Evolutionary conservation across 2,797 vertebrate species (phyloP).

Genomic region (Triplophysa yarkandensis): DNA sequence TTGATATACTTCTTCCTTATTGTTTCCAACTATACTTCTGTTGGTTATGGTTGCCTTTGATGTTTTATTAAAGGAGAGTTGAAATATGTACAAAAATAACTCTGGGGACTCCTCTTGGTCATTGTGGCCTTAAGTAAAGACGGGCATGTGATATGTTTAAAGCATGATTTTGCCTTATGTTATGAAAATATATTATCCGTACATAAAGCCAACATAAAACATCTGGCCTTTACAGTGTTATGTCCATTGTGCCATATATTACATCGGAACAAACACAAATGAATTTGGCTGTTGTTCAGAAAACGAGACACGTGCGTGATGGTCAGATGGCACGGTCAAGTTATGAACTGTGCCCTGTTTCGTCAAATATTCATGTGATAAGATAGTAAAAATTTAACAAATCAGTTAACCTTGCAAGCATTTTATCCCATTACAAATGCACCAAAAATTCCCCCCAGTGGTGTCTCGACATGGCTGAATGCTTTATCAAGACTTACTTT

Average conservation of each 20-base stretch:
- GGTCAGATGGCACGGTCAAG: neutral
- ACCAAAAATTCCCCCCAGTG: slow-evolving; percentile 4
- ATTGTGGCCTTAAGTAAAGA: slow-evolving; percentile 38
- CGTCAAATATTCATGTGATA: neutral
- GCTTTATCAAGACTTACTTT: neutral
- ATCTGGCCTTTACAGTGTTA: neutral
- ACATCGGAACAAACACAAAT: neutral
- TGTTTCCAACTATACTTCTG: slow-evolving; percentile 55
- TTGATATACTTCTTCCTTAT: slow-evolving; percentile 61
- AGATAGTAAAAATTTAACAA: slow-evolving; percentile 14
- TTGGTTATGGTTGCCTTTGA: slow-evolving; percentile 62
- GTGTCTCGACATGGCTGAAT: neutral
- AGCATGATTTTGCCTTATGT: neutral
- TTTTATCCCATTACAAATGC: neutral
- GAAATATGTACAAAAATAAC: neutral
- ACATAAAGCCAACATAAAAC: neutral
- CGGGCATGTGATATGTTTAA: neutral
- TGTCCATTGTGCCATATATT: neutral
- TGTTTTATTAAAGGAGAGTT: slow-evolving; percentile 57
- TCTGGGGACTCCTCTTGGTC: neutral
- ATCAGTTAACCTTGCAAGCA: neutral
- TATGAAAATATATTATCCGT: neutral
- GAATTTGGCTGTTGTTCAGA: neutral
- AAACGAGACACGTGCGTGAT: neutral
- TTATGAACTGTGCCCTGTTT: neutral